Percentiles rank a stretch among this genome's conserved stretches.
Evolutionary conservation across 2,797 vertebrate species (phyloP).

Genomic region (Amblyraja radiata): DNA sequence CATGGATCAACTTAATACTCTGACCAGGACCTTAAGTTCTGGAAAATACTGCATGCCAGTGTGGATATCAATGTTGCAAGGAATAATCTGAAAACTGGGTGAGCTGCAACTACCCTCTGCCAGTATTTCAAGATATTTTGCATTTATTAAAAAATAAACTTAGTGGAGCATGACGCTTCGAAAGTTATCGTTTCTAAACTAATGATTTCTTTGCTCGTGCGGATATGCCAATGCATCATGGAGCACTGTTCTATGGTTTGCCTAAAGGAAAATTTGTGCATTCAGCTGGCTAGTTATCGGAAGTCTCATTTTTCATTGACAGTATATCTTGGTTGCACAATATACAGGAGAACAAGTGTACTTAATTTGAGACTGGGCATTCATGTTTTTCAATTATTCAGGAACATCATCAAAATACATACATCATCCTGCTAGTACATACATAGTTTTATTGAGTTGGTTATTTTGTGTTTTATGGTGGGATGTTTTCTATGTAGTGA

Average conservation of each 20-base stretch:
- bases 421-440: not conserved
- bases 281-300: constrained; percentile 12
- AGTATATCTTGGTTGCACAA: not conserved
- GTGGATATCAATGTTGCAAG: not conserved
- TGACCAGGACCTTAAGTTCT: not conserved
- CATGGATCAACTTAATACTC: not conserved
- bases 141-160: not conserved
- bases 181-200: constrained; percentile 5
- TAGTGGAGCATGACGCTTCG: not conserved
- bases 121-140: not conserved
- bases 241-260: not conserved
- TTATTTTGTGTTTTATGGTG: constrained; percentile 29
- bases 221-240: not conserved
- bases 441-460: constrained; percentile 8
- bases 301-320: constrained; percentile 24
- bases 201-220: not conserved
- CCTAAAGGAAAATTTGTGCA: constrained; percentile 12
- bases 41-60: not conserved
- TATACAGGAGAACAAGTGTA: not conserved
- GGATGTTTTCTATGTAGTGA: constrained; percentile 2
- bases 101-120: not conserved
- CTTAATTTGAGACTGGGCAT: not conserved
- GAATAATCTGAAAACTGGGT: not conserved
- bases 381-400: not conserved
- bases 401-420: constrained; percentile 11